A percentile compares a stretch with the other conserved stretches of the same genome.
Conservation (phyloP, 92 coral and sea anemone species). For the Epizoanthus rinbou region DNA sequence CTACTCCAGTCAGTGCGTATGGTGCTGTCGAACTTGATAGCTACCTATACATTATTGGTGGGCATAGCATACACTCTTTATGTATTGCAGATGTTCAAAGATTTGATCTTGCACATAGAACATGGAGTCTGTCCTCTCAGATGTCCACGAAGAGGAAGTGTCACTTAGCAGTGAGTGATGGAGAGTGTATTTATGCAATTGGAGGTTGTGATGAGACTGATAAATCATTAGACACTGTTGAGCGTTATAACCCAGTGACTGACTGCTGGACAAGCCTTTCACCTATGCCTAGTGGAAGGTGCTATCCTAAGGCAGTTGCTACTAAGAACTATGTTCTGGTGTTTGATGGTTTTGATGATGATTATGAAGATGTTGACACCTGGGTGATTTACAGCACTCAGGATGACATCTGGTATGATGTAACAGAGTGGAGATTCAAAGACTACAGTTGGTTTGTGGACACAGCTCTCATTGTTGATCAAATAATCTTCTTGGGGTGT, state of each 20-base stretch:
- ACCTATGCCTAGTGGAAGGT: conserved; percentile 9
- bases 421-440: neutral
- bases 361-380: neutral
- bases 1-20: neutral
- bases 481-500: no score
- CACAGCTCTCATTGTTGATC: no score
- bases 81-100: no score
- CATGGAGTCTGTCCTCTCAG: neutral
- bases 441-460: no score
- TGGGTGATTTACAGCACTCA: neutral
- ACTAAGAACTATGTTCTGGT: neutral
- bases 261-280: neutral
- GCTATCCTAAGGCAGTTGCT: neutral
- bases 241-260: neutral
- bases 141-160: neutral
- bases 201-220: neutral
- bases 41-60: neutral
- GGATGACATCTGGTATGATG: conserved; percentile 8
- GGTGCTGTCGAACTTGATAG: neutral
- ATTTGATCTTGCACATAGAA: no score
- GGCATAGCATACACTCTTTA: neutral
- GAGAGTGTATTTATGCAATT: neutral
- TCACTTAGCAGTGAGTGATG: neutral
- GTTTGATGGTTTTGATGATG: conserved; percentile 1
- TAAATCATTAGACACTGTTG: neutral